Evolutionary conservation across 1,140 invertebrate species (phyloP).

Genomic region (Drosophila repleta): DNA sequence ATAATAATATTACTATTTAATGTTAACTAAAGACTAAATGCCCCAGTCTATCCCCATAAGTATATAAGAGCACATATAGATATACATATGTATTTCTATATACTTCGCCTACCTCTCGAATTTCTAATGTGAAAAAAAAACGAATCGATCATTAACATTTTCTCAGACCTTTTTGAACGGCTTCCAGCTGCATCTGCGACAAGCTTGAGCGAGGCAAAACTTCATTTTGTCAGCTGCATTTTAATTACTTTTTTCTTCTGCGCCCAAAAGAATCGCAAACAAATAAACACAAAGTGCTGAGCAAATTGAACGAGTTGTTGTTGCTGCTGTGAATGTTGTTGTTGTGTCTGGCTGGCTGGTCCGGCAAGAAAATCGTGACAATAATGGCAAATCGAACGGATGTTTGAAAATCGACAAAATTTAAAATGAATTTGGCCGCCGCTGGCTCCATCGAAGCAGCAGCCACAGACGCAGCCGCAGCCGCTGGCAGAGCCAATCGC

Average conservation of each 20-base stretch:
- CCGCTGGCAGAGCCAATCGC: background rate
- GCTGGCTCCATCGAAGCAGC: background rate
- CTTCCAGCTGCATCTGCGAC: conserved; percentile 12
- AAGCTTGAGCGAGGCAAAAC: conserved; percentile 30
- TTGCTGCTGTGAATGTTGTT: conserved; percentile 21
- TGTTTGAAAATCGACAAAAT: conserved; percentile 69
- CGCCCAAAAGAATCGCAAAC: conserved; percentile 15
- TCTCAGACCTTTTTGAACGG: background rate
- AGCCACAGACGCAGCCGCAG: conserved; percentile 5
- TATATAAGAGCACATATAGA: background rate
- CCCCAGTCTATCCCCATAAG: background rate
- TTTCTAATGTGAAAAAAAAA: background rate
- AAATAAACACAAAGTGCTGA: conserved; percentile 31
- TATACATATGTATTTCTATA: too few relatives aligned
- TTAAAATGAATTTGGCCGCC: conserved; percentile 48
- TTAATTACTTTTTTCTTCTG: conserved; percentile 63
- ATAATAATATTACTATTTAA: too few relatives aligned
- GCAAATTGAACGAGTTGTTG: conserved; percentile 18
- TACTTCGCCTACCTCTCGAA: background rate
- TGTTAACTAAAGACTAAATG: too few relatives aligned
- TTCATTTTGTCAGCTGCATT: conserved; percentile 61
- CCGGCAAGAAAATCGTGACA: conserved; percentile 73
- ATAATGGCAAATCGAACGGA: conserved; percentile 77
- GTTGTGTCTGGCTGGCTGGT: conserved; percentile 55
- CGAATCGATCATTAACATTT: conserved; percentile 1